Evolutionary conservation across 2,113 vertebrate genomes (phyloP).

Genomic region (Bufo bufo): DNA sequence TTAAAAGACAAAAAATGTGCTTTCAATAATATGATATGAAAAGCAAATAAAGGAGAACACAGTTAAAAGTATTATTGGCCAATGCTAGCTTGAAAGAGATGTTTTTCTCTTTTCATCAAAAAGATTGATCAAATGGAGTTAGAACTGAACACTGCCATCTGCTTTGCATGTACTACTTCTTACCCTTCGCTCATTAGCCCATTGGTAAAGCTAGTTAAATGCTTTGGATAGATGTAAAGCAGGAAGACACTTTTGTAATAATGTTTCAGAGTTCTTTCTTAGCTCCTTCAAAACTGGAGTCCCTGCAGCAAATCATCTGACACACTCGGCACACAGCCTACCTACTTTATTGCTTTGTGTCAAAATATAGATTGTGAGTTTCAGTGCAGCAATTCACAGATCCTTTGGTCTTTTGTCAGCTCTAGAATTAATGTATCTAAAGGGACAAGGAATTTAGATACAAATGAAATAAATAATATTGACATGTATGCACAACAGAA

Average conservation of each 20-base stretch:
- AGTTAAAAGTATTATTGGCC: not conserved
- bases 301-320: constrained; percentile 36
- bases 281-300: not conserved
- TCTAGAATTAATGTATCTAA: constrained; percentile 13
- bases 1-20: not conserved
- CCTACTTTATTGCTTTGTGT: constrained; percentile 34
- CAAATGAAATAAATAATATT: constrained; percentile 21
- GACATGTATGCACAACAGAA: not conserved
- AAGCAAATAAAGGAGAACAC: constrained; percentile 17
- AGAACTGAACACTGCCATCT: constrained; percentile 10
- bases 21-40: not conserved
- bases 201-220: constrained; percentile 43
- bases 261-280: constrained; percentile 26
- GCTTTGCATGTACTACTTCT: constrained; percentile 32
- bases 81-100: not conserved
- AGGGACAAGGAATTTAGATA: not conserved
- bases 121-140: constrained; percentile 28
- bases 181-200: constrained; percentile 30
- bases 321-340: not conserved
- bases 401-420: not conserved
- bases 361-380: constrained; percentile 11
- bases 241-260: constrained; percentile 40
- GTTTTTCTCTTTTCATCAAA: not conserved
- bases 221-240: constrained; percentile 22
- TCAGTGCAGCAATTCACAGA: constrained; percentile 2